These are phyloP conservation scores for Illadopsis cleaveri DNA, from an alignment of 2,113 vertebrate genomes.

Conservation along the genomic window DNA sequence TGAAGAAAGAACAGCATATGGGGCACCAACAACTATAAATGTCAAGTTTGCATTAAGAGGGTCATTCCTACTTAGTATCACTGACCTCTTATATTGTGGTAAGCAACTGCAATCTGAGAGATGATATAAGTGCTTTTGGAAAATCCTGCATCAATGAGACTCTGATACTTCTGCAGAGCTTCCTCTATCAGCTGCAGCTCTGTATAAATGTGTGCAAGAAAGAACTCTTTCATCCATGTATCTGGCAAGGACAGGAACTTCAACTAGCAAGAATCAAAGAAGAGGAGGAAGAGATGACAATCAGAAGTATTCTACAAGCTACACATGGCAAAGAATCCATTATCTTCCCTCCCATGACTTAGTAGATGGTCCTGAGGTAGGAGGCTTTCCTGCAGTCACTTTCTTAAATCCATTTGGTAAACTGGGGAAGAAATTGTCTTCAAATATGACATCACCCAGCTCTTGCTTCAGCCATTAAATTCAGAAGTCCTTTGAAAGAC, in stretches of 20 bases:
- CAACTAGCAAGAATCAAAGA: slow-evolving; percentile 78
- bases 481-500: not conserved
- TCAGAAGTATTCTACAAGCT: not conserved
- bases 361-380: not conserved
- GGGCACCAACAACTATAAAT: not conserved
- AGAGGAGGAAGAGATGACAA: slow-evolving; percentile 55
- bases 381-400: not conserved
- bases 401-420: not conserved
- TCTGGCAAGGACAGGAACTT: slow-evolving; percentile 96
- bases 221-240: slow-evolving; percentile 98
- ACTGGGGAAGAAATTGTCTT: not conserved
- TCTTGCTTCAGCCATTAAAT: not conserved
- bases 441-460: not conserved
- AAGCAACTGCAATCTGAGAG: slow-evolving; percentile 97
- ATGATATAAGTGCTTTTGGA: slow-evolving; percentile 98
- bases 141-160: slow-evolving; percentile 94
- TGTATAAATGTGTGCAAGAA: slow-evolving; percentile 98
- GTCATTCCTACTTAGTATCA: not conserved
- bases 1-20: slow-evolving; percentile 64
- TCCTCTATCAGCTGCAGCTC: slow-evolving; percentile 98
- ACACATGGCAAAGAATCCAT: not conserved
- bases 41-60: not conserved
- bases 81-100: slow-evolving; percentile 97
- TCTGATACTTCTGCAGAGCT: slow-evolving; percentile 96
- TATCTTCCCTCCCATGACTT: not conserved